These are phyloP conservation scores for Portunus trituberculatus DNA, from an alignment of 1,140 invertebrate species.

Conservation along the genomic window DNA sequence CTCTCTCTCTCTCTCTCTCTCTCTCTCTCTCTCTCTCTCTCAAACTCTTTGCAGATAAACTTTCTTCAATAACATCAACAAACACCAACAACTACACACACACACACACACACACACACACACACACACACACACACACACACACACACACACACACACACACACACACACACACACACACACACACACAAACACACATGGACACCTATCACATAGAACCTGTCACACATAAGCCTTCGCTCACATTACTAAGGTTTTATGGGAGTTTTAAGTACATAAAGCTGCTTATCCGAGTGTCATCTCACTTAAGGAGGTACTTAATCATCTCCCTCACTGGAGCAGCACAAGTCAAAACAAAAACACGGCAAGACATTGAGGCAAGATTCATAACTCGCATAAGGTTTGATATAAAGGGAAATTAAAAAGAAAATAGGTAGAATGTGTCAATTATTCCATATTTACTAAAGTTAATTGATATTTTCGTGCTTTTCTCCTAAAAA, in stretches of 20 bases:
- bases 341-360: background rate
- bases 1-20: too few relatives aligned
- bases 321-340: background rate
- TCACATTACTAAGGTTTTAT: background rate
- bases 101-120: conserved; percentile 28
- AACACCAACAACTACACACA: background rate
- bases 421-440: too few relatives aligned
- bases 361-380: background rate
- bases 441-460: too few relatives aligned
- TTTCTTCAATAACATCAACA: background rate
- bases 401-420: too few relatives aligned
- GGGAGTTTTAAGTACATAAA: background rate
- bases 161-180: conserved; percentile 32
- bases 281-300: background rate
- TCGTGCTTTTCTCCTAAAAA: too few relatives aligned
- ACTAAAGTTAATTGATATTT: too few relatives aligned
- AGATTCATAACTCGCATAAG: too few relatives aligned
- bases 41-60: too few relatives aligned
- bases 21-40: too few relatives aligned
- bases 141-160: background rate
- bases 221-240: background rate
- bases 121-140: background rate
- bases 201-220: background rate
- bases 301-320: background rate
- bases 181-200: background rate